Conservation (phyloP, 2,113 vertebrate species). For the Euleptes europaea region DNA sequence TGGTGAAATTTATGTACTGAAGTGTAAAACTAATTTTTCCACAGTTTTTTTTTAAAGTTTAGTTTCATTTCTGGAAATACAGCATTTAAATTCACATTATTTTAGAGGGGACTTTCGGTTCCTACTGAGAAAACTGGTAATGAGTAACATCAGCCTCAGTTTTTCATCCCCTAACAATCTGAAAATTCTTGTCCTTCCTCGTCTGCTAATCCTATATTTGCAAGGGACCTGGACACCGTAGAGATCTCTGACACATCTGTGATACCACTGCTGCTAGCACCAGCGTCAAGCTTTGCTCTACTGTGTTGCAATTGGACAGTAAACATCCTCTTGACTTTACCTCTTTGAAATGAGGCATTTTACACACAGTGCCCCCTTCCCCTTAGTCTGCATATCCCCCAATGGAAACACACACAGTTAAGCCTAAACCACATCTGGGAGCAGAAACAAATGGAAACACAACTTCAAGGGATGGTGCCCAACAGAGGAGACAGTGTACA, state of each 20-base stretch:
- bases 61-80: background rate
- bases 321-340: conserved; percentile 21
- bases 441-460: conserved; percentile 29
- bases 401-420: conserved; percentile 1
- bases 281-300: background rate
- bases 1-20: background rate
- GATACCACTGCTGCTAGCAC: background rate
- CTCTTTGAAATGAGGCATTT: conserved; percentile 1
- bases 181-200: background rate
- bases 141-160: background rate
- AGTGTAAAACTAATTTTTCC: background rate
- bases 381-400: background rate
- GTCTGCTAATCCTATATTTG: conserved; percentile 9
- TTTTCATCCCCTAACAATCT: accelerated
- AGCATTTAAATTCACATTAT: background rate
- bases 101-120: background rate
- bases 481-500: background rate
- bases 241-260: background rate
- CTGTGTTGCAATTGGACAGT: background rate
- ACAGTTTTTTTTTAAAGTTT: background rate
- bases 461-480: conserved; percentile 19
- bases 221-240: background rate
- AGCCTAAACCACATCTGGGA: conserved; percentile 51
- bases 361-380: conserved; percentile 26
- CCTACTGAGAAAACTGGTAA: background rate